Conservation (phyloP, 2,797 vertebrate genomes). For the Anabacerthia variegaticeps region DNA sequence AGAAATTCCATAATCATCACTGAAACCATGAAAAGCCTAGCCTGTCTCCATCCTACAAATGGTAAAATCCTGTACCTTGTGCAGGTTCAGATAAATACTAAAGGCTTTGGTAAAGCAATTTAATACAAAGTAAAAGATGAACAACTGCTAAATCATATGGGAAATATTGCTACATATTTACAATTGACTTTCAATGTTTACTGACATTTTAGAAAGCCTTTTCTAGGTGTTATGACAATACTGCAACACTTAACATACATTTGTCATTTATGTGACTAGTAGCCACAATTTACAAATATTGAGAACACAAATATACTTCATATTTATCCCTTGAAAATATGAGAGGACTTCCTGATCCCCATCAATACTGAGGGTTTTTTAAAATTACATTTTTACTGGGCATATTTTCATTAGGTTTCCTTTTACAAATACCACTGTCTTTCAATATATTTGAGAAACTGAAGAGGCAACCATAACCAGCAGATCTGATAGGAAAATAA, state of each 20-base stretch:
- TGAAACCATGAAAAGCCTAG: neutral
- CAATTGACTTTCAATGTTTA: neutral
- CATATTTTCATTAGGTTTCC: neutral
- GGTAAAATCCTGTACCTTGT: neutral
- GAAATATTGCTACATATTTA: neutral
- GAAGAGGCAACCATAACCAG: constrained; percentile 9
- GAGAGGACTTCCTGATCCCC: neutral
- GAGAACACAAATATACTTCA: neutral
- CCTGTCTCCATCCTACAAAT: neutral
- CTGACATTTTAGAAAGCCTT: neutral
- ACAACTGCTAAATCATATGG: neutral
- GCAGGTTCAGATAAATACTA: neutral
- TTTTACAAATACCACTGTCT: neutral
- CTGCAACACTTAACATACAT: neutral
- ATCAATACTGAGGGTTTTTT: neutral
- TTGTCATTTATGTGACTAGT: neutral
- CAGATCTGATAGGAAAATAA: constrained; percentile 46
- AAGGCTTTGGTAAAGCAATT: neutral
- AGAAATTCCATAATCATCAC: neutral
- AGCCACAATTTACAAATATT: neutral
- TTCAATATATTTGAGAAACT: neutral
- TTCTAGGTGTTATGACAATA: neutral
- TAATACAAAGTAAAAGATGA: neutral
- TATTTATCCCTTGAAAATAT: neutral
- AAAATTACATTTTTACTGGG: neutral